Evolutionary conservation across 2,797 vertebrate genomes (phyloP).

Genomic region (Phataginus tricuspis): DNA sequence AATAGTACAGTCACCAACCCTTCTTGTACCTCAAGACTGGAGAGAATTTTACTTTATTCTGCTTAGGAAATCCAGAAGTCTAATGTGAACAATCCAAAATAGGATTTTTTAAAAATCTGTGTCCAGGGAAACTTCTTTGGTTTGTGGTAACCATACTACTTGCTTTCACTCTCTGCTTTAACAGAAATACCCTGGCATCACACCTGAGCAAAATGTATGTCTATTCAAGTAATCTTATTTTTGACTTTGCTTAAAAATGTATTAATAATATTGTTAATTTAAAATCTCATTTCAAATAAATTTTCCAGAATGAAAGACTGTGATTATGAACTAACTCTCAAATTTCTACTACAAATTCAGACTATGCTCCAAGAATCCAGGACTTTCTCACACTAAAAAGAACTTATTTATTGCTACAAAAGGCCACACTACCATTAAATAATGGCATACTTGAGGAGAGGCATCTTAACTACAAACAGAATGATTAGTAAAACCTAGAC

Average conservation of each 20-base stretch:
- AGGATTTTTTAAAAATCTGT: neutral
- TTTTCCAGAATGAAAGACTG: neutral
- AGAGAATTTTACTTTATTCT: neutral
- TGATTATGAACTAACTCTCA: conserved; percentile 5
- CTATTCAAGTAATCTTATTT: neutral
- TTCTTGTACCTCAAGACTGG: neutral
- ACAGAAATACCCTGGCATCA: neutral
- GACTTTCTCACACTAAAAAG: neutral
- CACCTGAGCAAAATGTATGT: neutral
- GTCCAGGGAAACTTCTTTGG: neutral
- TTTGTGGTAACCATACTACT: neutral
- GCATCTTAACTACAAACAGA: neutral
- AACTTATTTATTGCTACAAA: neutral
- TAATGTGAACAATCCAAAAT: neutral
- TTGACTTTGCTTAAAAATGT: neutral
- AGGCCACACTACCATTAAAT: neutral
- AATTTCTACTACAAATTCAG: conserved; percentile 40
- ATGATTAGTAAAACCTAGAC: neutral
- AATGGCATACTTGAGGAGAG: conserved; percentile 1
- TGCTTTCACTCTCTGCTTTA: neutral
- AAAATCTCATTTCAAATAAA: conserved; percentile 32
- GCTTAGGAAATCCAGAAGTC: neutral
- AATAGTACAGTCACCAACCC: neutral
- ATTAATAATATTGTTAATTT: conserved; percentile 10
- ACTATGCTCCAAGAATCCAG: neutral